Evolutionary conservation across 30 jellyfish, hydroid and myxozoan species (phyloP), one percentile per base, ranked within the genome.

Genomic region (Hydra vulgaris): DNA sequence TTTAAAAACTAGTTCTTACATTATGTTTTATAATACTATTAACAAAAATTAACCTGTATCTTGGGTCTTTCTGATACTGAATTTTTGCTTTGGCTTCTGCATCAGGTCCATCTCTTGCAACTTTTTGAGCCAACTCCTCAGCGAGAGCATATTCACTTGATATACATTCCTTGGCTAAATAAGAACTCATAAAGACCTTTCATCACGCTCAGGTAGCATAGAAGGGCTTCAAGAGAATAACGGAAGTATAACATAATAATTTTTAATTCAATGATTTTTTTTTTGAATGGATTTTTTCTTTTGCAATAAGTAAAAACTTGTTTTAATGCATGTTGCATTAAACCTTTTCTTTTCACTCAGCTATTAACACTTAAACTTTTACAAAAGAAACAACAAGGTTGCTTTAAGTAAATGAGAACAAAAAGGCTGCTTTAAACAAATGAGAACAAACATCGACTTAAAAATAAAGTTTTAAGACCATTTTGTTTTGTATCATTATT

Each of bases 1-100:
- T n/a, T n/a, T n/a, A n/a, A n/a, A n/a, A n/a, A n/a, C n/a, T n/a
- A n/a, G n/a, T n/a, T n/a, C n/a, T n/a, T n/a, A n/a, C n/a, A n/a
- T n/a, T n/a, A n/a, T n/a, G n/a, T n/a, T n/a, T n/a, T n/a, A n/a
- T n/a, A n/a, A n/a, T n/a, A n/a, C n/a, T 40, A 12, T 20, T 7
- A 74, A 21, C 17, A 15, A 74, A 21, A 15, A 20, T 15, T 68
- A 20, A 77, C 87, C 87, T 80, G 86, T 85, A 79, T 20, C 86
- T 77, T 1, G 89, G 68, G 17, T 83, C 86, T 17, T 53, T 71
- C 24, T 72, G 27, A 20, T 81, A 24, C 18, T 73, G 52, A 80
- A 84, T 83, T 53, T 93, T 85, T 70, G 94, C 89, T 18, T 85
- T 81, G 24, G 92, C 95, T 26, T 89, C 96, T 25, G 73, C 92